Evolutionary conservation across 2,113 vertebrate genomes (phyloP).

Genomic region (Pollimyrus isidori): DNA sequence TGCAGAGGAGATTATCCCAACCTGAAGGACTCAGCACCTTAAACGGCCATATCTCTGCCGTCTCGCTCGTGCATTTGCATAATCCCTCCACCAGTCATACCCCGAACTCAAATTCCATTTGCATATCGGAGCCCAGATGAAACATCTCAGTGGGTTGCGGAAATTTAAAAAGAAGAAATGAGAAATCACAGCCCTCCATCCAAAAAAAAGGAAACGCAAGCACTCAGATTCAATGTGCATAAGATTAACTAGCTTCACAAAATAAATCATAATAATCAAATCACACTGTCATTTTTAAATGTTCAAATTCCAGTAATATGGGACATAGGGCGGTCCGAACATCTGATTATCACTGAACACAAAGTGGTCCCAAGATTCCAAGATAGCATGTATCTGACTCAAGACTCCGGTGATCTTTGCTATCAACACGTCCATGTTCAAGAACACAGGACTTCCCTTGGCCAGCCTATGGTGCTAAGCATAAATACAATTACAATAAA

Average conservation of each 20-base stretch:
- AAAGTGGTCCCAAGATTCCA: not conserved
- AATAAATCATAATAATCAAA: not conserved
- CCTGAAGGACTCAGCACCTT: conserved; percentile 4
- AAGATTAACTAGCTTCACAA: not conserved
- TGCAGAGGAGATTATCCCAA: conserved; percentile 36
- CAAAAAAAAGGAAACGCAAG: not conserved
- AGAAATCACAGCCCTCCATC: not conserved
- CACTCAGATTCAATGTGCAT: not conserved
- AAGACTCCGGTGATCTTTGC: not conserved
- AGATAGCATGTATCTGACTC: not conserved
- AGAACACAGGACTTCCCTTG: not conserved
- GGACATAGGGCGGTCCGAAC: not conserved
- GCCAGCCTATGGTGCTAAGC: not conserved
- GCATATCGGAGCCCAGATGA: conserved; percentile 43
- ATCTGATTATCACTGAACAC: not conserved
- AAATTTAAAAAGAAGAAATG: conserved; percentile 14
- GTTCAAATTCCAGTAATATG: not conserved
- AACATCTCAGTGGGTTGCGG: conserved; percentile 42
- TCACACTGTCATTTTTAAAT: not conserved
- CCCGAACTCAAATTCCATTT: conserved; percentile 54
- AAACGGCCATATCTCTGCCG: conserved; percentile 21
- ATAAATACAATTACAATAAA: not conserved
- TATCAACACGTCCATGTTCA: not conserved
- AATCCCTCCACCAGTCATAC: conserved; percentile 55
- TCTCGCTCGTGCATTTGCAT: conserved; percentile 51